Conservation (phyloP, 2,113 vertebrate species). For the Heloderma charlesbogerti region DNA sequence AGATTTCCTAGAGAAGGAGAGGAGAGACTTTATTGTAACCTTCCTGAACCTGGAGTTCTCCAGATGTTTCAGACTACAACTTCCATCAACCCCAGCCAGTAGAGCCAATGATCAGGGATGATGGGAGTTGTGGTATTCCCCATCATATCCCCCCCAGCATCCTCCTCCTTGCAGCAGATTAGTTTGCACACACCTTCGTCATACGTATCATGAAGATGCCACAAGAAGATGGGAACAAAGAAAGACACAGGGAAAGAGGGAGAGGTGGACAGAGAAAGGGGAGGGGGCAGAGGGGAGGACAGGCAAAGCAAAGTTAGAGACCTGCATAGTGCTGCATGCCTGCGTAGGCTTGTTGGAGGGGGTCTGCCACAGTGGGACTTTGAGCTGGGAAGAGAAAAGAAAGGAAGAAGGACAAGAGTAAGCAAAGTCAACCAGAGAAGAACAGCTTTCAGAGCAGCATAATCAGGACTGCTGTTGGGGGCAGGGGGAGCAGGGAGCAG, state of each 20-base stretch:
- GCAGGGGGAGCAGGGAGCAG: not conserved
- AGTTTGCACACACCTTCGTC: no score
- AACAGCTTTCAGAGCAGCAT: not conserved
- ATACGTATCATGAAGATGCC: no score
- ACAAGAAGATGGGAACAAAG: not conserved
- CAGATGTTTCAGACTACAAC: not conserved
- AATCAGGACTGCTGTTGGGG: not conserved
- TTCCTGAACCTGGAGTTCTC: no score
- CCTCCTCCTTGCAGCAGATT: not conserved
- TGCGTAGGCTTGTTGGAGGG: slow-evolving; percentile 95
- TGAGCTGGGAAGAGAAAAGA: slow-evolving; percentile 88
- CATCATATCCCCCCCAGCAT: no score
- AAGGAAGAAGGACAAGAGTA: slow-evolving; percentile 62
- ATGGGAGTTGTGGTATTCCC: no score
- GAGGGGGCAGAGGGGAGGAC: not conserved
- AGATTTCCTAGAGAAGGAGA: no score
- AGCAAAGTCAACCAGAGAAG: slow-evolving; percentile 16
- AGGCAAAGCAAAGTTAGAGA: slow-evolving; percentile 77
- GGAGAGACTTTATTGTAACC: no score
- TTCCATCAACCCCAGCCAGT: not conserved
- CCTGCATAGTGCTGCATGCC: slow-evolving; percentile 98
- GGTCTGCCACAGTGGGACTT: slow-evolving; percentile 92
- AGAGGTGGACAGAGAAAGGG: slow-evolving; percentile 50
- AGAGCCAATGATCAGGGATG: no score
- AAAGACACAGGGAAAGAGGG: not conserved